phyloP scores from a whole-genome alignment of 2,888 invertebrate species.

The Ophion ellenae region DNA sequence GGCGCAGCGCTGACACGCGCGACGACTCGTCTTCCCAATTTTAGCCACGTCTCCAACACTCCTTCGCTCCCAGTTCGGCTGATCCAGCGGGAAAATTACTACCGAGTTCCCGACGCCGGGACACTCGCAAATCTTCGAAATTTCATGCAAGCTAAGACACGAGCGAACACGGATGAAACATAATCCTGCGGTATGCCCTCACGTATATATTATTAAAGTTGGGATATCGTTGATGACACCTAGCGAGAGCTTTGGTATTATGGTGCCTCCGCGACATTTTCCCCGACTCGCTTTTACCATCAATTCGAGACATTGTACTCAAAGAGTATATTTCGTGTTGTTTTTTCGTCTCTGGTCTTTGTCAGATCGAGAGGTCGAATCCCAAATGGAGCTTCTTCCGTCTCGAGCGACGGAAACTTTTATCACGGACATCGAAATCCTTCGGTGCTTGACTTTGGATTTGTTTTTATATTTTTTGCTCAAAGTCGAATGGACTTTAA shows the following conservation, averaged over 20 bases:
- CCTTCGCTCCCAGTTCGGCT: slow-evolving; percentile 18
- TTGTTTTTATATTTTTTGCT: not conserved
- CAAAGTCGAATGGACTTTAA: slow-evolving; percentile 17
- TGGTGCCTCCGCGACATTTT: slow-evolving; percentile 17
- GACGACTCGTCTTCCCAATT: slow-evolving; percentile 29
- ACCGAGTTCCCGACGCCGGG: slow-evolving; percentile 15
- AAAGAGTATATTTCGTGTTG: slow-evolving; percentile 4
- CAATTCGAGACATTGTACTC: not conserved
- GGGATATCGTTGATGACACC: slow-evolving; percentile 28
- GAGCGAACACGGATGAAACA: slow-evolving; percentile 17
- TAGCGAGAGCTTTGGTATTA: slow-evolving; percentile 33
- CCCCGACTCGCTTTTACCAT: slow-evolving; percentile 11
- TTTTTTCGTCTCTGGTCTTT: not conserved
- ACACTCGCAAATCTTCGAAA: slow-evolving; percentile 30
- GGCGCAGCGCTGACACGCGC: slow-evolving; percentile 35
- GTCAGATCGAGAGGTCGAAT: not conserved
- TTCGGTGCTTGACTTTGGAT: slow-evolving; percentile 13
- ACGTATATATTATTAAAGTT: slow-evolving; percentile 25
- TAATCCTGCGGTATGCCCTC: slow-evolving; percentile 28
- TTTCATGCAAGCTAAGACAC: slow-evolving; percentile 46
- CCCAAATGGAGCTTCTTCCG: no score
- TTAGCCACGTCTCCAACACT: slow-evolving; percentile 18
- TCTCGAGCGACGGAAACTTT: not conserved
- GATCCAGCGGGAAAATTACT: slow-evolving; percentile 54
- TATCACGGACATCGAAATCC: slow-evolving; percentile 2